Evolutionary conservation across 2,888 invertebrate genomes (phyloP).

Genomic region (Tetheella fluctuosa): DNA sequence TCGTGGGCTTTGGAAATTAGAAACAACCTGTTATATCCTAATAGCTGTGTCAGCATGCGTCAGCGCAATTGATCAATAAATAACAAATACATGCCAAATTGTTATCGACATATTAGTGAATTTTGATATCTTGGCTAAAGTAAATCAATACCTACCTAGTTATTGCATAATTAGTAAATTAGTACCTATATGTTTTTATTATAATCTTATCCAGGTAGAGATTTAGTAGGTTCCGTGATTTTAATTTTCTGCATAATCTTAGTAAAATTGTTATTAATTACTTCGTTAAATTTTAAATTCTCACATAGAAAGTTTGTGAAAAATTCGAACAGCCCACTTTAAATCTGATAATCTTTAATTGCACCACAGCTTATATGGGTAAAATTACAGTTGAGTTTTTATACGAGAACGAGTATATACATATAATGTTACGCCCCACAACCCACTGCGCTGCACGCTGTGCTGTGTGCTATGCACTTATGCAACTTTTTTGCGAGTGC

Average conservation of each 20-base stretch:
- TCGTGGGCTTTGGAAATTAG: background rate
- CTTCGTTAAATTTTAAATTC: background rate
- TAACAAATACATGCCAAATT: background rate
- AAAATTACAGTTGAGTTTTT: background rate
- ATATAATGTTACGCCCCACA: constrained; percentile 26
- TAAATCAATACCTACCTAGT: background rate
- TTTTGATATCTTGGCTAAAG: background rate
- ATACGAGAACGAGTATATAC: background rate
- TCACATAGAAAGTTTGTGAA: constrained; percentile 20
- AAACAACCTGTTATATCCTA: background rate
- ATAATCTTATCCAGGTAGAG: background rate
- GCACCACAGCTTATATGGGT: constrained; percentile 14
- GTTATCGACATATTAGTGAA: background rate
- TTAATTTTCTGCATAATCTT: background rate
- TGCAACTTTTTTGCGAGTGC: constrained; percentile 62
- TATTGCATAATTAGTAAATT: background rate
- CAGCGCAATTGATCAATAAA: background rate
- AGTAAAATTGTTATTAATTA: background rate
- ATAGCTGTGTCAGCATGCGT: background rate
- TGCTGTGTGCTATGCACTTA: constrained; percentile 51
- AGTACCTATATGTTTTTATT: background rate
- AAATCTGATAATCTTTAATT: constrained; percentile 32
- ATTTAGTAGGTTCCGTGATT: background rate
- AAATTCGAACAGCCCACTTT: constrained; percentile 19
- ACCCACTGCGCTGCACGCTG: constrained; percentile 33